phyloP scores from a whole-genome alignment of 2,888 invertebrate genomes.

The Pocota personata region DNA sequence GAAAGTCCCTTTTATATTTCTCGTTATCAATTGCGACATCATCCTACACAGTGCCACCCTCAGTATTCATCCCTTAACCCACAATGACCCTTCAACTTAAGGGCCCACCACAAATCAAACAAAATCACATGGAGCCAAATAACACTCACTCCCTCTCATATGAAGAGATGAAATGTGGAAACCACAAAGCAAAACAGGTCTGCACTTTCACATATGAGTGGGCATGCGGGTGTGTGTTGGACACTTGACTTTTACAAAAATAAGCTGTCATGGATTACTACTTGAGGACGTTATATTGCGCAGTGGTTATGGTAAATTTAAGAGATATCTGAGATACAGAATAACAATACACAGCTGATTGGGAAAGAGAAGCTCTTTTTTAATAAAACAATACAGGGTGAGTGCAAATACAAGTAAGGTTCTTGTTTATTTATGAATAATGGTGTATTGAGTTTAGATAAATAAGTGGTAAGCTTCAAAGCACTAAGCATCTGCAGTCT shows the following conservation, averaged over 20 bases:
- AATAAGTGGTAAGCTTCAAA: too few relatives aligned
- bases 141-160: background rate
- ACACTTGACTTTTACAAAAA: constrained; percentile 18
- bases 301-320: background rate
- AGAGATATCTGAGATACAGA: background rate
- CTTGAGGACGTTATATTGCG: background rate
- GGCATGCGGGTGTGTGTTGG: background rate
- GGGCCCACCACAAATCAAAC: background rate
- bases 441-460: too few relatives aligned
- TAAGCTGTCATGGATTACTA: background rate
- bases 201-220: background rate
- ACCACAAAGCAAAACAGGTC: background rate
- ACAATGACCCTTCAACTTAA: background rate
- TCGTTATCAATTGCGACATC: too few relatives aligned
- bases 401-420: background rate
- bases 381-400: background rate
- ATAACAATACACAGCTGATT: background rate
- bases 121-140: background rate
- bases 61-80: background rate
- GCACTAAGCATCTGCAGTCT: too few relatives aligned
- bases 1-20: too few relatives aligned
- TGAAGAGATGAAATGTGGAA: background rate
- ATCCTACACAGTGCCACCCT: too few relatives aligned
- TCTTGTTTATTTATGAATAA: too few relatives aligned
- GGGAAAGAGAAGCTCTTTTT: background rate